phyloP scores from a whole-genome alignment of 2,888 invertebrate species.

The Bellardia pandia region DNA sequence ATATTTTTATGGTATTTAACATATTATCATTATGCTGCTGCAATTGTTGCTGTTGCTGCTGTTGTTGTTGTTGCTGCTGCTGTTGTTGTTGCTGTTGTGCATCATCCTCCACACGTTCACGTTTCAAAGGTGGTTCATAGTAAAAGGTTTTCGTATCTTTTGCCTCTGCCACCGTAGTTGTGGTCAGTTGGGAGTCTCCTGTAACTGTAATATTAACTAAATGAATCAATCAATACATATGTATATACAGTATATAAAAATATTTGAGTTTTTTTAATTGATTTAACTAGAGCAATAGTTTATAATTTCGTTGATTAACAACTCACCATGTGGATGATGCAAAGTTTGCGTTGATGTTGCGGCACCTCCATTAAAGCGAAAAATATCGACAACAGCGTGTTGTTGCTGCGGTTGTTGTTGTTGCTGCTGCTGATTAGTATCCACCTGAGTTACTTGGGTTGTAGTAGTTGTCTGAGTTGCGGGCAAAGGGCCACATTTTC shows the following conservation, averaged over 20 bases:
- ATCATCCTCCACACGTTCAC: constrained; percentile 81
- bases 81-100: constrained; percentile 65
- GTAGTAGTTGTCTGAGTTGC: constrained; percentile 76
- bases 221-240: constrained; percentile 42
- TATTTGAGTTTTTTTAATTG: not conserved
- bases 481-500: constrained; percentile 78
- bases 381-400: constrained; percentile 81
- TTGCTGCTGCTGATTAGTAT: constrained; percentile 79
- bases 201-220: constrained; percentile 80
- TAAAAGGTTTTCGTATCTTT: constrained; percentile 81
- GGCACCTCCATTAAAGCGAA: constrained; percentile 81
- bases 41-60: constrained; percentile 53
- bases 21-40: constrained; percentile 79
- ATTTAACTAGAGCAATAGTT: too few species aligned
- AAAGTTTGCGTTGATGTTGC: constrained; percentile 81
- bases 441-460: constrained; percentile 79
- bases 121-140: constrained; percentile 81
- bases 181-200: constrained; percentile 80
- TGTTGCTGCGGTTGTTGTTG: constrained; percentile 80
- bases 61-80: constrained; percentile 73
- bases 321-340: constrained; percentile 81
- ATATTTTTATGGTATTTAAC: constrained; percentile 82
- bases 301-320: constrained; percentile 32
- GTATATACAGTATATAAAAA: not conserved
- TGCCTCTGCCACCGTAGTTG: constrained; percentile 76